Base-by-base conservation (phyloP, 2,888 invertebrate species). In the Ernsta delagoae region DNA sequence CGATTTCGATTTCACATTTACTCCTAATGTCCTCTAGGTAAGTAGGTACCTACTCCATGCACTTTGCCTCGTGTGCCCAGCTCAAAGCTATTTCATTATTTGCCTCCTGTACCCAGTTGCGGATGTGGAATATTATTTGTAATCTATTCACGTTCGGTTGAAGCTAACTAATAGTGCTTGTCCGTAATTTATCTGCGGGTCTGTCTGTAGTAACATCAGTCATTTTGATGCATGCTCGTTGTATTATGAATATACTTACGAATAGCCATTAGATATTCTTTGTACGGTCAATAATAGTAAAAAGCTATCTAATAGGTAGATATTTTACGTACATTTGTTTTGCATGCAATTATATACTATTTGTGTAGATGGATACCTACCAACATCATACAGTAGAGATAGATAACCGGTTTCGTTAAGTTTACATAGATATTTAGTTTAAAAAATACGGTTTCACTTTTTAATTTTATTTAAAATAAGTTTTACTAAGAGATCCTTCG, bases 81-180 rank as follows among this genome's bases (percentile, higher is more conserved):
- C 31, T 54, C 65, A 39, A 59, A 59, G 45, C 36, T 36, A 31
- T 59, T 59, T 59, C 39, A 59, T 50, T 59, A 59, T 65, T 65
- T 59, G 54, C 59, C 59, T 39, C 36, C 36, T 36, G 48, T 65
- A 57, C 57, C 24, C n/a, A n/a, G 76, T 75, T 71, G 73, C 72
- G 56, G 65, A 59, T 60, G 72, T 70, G 73, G 75, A 70, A 74
- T 73, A 73, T 75, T 75, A 73, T 77, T 75, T 78, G 79, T 72
- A 75, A 79, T 70, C 57, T 62, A 71, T 68, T 71, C 70, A 50
- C 60, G 71, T 72, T 71, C 71, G 59, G 72, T 75, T 75, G 75
- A 74, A 74, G 73, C 71, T 65, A 65, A 74, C 74, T 75, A 74
- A 76, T 76, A 74, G 75, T 75, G 71, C 56, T 70, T 71, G 73